A percentile compares a stretch with the other conserved stretches of the same genome.
phyloP scores from a whole-genome alignment of 1,140 invertebrate species.

The Ooceraea biroi region DNA sequence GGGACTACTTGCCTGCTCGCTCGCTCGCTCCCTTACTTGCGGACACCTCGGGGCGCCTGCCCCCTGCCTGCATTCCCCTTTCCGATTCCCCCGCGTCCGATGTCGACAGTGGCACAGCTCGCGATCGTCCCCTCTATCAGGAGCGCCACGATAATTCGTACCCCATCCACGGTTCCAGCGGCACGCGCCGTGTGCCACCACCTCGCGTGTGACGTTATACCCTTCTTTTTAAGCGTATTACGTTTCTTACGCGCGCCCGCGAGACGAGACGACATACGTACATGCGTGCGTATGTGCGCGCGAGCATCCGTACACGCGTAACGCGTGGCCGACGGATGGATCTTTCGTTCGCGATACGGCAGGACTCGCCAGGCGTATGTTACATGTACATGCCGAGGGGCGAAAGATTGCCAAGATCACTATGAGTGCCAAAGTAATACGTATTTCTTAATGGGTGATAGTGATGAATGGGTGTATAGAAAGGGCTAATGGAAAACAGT shows the following conservation, averaged over 20 bases:
- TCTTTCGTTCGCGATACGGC: conserved; percentile 3
- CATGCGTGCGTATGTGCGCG: neutral
- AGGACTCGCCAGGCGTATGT: too few species aligned
- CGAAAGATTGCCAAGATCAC: neutral
- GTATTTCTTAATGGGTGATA: conserved; percentile 12
- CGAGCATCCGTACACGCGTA: conserved; percentile 10
- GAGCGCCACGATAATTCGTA: conserved; percentile 67
- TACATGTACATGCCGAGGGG: neutral
- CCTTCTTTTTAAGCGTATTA: conserved; percentile 76
- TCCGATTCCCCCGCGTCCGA: conserved; percentile 67
- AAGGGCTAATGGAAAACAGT: neutral
- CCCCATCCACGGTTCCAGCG: conserved; percentile 74
- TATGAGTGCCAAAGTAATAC: neutral
- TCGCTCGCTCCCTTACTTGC: conserved; percentile 50
- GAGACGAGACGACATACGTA: conserved; percentile 1
- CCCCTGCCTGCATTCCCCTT: conserved; percentile 69
- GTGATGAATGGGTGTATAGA: neutral
- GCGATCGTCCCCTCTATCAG: conserved; percentile 20
- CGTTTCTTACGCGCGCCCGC: conserved; percentile 69
- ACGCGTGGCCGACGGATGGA: neutral
- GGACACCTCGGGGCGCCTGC: conserved; percentile 72
- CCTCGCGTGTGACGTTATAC: conserved; percentile 79
- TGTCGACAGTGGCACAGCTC: conserved; percentile 29
- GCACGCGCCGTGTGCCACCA: conserved; percentile 83
- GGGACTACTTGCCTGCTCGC: conserved; percentile 64